Evolutionary conservation across 1,140 invertebrate species (phyloP).

Genomic region (Saccostrea cuccullata): DNA sequence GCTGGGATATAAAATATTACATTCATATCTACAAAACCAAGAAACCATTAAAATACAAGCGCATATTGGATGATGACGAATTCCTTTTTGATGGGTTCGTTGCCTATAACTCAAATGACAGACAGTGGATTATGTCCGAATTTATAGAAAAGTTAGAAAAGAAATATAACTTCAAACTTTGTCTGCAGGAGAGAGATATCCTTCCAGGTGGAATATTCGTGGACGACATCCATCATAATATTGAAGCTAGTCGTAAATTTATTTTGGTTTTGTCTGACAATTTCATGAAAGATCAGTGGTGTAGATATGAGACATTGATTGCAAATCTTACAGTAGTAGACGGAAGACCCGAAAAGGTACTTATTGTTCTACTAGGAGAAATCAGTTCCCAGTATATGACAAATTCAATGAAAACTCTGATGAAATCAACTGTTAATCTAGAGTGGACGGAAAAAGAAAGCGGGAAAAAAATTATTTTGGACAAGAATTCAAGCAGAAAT

Average conservation of each 20-base stretch:
- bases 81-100: slow-evolving; percentile 52
- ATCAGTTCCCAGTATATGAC: no score
- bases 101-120: slow-evolving; percentile 44
- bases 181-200: slow-evolving; percentile 93
- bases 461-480: slow-evolving; percentile 95
- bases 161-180: slow-evolving; percentile 86
- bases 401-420: no score
- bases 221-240: slow-evolving; percentile 81
- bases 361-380: no score
- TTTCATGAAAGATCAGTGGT: slow-evolving; percentile 84
- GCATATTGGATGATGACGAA: neutral
- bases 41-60: neutral
- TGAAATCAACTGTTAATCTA: no score
- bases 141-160: slow-evolving; percentile 46
- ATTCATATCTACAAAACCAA: neutral
- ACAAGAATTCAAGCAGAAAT: slow-evolving; percentile 85
- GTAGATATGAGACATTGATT: slow-evolving; percentile 83
- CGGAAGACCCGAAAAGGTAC: no score
- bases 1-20: no score
- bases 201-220: slow-evolving; percentile 86
- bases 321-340: no score
- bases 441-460: slow-evolving; percentile 88
- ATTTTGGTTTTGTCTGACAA: slow-evolving; percentile 83
- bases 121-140: slow-evolving; percentile 43
- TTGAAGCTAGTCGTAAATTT: slow-evolving; percentile 82